Conservation (phyloP, 2,113 vertebrate species). For the Recurvirostra avosetta region DNA sequence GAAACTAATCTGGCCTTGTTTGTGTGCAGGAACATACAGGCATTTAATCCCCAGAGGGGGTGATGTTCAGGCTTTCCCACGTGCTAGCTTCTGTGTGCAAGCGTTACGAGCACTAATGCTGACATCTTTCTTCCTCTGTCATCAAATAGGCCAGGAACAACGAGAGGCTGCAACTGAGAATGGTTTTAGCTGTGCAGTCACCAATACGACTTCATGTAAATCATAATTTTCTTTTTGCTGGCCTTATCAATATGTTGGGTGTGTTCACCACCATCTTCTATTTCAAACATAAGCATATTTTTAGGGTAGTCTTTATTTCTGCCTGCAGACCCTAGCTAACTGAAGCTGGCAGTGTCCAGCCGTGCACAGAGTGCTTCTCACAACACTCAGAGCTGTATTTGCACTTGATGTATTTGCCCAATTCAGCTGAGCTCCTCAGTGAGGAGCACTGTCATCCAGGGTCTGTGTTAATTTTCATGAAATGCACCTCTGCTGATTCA, state of each 20-base stretch:
- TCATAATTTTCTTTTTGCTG: not conserved
- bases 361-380: not conserved
- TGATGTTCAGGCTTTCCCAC: not conserved
- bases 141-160: not conserved
- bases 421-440: not conserved
- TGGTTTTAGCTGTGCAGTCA: not conserved
- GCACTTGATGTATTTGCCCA: not conserved
- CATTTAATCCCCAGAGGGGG: not conserved
- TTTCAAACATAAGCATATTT: not conserved
- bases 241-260: not conserved
- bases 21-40: not conserved
- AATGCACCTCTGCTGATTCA: not conserved
- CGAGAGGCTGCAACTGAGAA: not conserved
- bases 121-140: not conserved
- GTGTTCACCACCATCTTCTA: not conserved
- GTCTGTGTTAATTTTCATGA: not conserved
- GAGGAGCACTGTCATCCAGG: not conserved
- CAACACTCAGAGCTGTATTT: not conserved
- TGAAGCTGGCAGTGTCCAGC: not conserved
- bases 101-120: rapidly evolving
- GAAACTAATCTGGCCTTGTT: not conserved
- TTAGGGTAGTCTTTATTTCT: not conserved
- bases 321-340: not conserved
- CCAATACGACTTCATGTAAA: not conserved
- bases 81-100: rapidly evolving